phyloP scores from a whole-genome alignment of 2,888 invertebrate genomes.

The Eupsilia transversa region DNA sequence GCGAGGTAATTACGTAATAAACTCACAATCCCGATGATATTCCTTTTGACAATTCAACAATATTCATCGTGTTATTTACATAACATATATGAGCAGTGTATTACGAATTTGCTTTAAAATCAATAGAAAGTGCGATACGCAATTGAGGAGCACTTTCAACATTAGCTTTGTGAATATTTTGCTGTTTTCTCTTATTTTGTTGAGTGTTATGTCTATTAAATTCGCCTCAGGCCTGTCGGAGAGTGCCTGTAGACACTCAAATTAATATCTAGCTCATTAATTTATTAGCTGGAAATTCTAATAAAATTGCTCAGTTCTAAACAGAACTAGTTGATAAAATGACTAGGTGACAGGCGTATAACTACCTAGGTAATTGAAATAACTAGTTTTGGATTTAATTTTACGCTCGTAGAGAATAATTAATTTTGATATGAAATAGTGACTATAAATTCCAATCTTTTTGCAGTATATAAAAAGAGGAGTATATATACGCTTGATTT shows the following conservation, averaged over 20 bases:
- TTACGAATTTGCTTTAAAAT: not conserved
- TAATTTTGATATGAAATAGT: conserved; percentile 30
- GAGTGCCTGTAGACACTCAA: not conserved
- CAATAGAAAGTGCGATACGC: not conserved
- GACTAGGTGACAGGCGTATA: conserved; percentile 34
- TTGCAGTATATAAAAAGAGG: not conserved
- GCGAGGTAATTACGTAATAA: not conserved
- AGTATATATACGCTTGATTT: not conserved
- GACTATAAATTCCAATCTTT: conserved; percentile 24
- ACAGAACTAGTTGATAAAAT: conserved; percentile 4
- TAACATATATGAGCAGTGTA: no score
- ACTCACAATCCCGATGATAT: not conserved
- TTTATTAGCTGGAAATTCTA: not conserved
- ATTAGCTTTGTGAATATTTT: not conserved
- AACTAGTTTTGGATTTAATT: conserved; percentile 45
- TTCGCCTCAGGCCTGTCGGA: not conserved
- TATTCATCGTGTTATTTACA: not conserved
- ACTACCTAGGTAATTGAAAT: conserved; percentile 40
- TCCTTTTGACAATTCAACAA: not conserved
- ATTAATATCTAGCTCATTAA: not conserved
- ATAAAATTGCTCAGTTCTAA: conserved; percentile 20
- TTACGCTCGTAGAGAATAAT: conserved; percentile 29
- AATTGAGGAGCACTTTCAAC: not conserved
- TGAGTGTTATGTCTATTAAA: not conserved
- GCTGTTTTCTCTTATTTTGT: not conserved